Base-by-base conservation (phyloP, 1,140 invertebrate genomes). In the Eumaeus atala region DNA sequence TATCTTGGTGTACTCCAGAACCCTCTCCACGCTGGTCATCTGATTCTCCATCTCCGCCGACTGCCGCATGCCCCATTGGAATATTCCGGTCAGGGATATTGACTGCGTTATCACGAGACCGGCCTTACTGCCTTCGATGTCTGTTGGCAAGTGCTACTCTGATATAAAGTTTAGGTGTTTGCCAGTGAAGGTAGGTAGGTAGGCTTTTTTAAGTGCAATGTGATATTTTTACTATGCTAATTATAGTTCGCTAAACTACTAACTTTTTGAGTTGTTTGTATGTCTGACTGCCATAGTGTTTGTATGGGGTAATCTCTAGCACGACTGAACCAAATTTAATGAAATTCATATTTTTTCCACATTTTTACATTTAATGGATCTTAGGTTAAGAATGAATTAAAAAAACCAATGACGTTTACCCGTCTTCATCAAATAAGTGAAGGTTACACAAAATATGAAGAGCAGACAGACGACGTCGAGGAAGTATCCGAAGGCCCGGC, bases 61-160 rank as follows among this genome's bases (percentile, higher is more conserved):
- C 70, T 96, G 94, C 51, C 92, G 88, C 55, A 97, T 91, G 4
- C 93, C 94, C 90, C 93, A 95, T 85, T 96, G 95, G 51, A 97
- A 90, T 88, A 93, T 92, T 0, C 94, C 93, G 5, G 92, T 93
- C 42, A 97, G 73, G 1, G 92, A 90, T 64, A 97, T 89, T 0
- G 93, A 91, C 72, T 96, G 96, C 0, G 95, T 94, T 54, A 98
- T 93, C 0, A 93, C 93, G 12, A 98, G 77, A 8, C 96, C 96
- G 14, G 96, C 94, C 44, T 90, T 86, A 9, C 91, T 92, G 3
- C 91, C 89, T 34, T 80, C 76, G 53, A 75, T 74, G 37, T 81
- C 81, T 66, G 36, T 38, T 21, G 33, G 9, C 9, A 40, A 38
- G 17, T 36, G 14, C n/a, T n/a, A n/a, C n/a, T n/a, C n/a, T n/a